These are phyloP conservation scores for Rhogogaster chlorosoma DNA, from an alignment of 2,888 invertebrate species.

Conservation along the genomic window DNA sequence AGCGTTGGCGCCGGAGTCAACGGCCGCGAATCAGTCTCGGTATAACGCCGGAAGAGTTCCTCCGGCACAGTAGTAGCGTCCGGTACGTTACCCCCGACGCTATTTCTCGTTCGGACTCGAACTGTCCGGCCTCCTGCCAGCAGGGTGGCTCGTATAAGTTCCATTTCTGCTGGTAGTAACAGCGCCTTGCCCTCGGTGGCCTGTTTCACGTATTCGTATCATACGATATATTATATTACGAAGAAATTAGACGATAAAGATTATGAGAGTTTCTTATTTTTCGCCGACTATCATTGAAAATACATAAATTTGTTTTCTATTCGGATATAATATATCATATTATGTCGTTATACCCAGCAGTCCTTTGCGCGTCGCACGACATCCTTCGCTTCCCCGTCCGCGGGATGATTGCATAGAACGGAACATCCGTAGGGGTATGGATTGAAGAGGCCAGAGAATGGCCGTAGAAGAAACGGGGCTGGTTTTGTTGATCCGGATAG, in stretches of 20 bases:
- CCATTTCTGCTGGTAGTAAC: constrained; percentile 72
- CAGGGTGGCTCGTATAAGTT: constrained; percentile 70
- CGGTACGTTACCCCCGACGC: neutral
- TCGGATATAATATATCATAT: neutral
- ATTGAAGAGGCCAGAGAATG: constrained; percentile 90
- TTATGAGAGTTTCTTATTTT: neutral
- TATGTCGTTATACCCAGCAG: constrained; percentile 80
- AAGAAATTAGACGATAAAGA: neutral
- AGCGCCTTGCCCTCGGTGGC: constrained; percentile 73
- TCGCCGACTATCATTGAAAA: no score
- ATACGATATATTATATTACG: neutral
- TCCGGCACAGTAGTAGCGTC: constrained; percentile 67
- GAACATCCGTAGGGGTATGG: constrained; percentile 91
- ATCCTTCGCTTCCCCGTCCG: constrained; percentile 86
- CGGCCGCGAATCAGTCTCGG: constrained; percentile 92
- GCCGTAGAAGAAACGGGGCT: constrained; percentile 87
- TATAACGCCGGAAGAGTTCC: constrained; percentile 82
- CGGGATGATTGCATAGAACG: constrained; percentile 91
- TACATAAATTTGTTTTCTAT: no score
- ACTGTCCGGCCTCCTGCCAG: constrained; percentile 60
- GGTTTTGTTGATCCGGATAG: constrained; percentile 78
- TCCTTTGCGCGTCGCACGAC: constrained; percentile 87
- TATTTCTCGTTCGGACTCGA: neutral
- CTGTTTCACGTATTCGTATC: constrained; percentile 57
- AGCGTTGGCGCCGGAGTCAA: constrained; percentile 89